These are phyloP conservation scores for Shinisaurus crocodilurus DNA, from an alignment of 2,113 vertebrate genomes.

Conservation along the genomic window DNA sequence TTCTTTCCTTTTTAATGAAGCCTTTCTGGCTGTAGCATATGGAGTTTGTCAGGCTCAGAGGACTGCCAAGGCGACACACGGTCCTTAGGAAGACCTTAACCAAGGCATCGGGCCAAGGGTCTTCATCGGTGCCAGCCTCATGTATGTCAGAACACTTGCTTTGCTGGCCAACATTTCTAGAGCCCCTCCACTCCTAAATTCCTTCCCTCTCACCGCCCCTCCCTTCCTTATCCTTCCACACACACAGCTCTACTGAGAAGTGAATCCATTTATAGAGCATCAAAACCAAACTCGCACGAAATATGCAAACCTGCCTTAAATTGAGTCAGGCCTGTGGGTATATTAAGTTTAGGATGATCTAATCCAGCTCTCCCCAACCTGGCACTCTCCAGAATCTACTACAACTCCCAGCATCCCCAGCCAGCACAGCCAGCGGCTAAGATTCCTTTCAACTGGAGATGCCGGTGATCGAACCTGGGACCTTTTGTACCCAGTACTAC, in stretches of 20 bases:
- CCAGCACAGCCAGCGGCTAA: not conserved
- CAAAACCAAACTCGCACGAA: not conserved
- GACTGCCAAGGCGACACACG: conserved; percentile 54
- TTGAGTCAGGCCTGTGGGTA: not conserved
- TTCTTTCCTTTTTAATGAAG: not conserved
- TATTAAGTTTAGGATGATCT: not conserved
- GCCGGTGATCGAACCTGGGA: no score
- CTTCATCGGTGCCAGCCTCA: conserved; percentile 38
- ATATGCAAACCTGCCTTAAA: not conserved
- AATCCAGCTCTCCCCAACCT: no score
- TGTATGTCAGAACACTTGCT: conserved; percentile 21
- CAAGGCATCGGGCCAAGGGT: conserved; percentile 13
- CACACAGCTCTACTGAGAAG: not conserved
- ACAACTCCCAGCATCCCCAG: not conserved
- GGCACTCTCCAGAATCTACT: not conserved
- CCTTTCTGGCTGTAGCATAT: conserved; percentile 13
- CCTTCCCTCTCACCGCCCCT: no score
- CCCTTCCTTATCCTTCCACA: not conserved
- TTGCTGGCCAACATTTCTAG: not conserved
- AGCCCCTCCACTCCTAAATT: not conserved
- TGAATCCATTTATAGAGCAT: accelerated
- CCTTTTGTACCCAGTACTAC: no score
- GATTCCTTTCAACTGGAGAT: no score
- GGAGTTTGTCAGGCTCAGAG: not conserved
- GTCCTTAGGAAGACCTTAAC: conserved; percentile 43